Evolutionary conservation across 2,888 invertebrate genomes (phyloP).

Genomic region (Ceriagrion tenellum): DNA sequence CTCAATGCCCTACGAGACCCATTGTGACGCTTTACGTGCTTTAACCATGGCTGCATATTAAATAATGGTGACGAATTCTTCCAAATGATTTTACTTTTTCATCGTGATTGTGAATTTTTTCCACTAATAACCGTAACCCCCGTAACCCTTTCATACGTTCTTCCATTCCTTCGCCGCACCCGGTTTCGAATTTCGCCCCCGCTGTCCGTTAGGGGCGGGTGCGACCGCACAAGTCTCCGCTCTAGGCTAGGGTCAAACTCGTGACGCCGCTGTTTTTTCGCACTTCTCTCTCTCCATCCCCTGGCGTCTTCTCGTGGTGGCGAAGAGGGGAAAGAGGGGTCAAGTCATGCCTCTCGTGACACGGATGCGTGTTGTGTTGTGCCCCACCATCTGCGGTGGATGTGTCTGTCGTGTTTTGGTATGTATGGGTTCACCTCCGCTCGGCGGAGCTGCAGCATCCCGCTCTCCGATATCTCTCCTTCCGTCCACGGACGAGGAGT

Average conservation of each 20-base stretch:
- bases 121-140: too few species aligned
- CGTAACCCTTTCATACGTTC: neutral
- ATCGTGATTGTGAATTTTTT: too few species aligned
- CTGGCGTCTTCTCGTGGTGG: neutral
- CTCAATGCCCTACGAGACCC: too few species aligned
- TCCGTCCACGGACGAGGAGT: neutral
- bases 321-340: neutral
- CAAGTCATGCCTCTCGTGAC: conserved; percentile 22
- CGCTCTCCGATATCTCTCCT: too few species aligned
- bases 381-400: too few species aligned
- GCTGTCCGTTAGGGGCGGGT: neutral
- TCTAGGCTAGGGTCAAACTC: neutral
- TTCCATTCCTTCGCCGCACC: neutral
- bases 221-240: neutral
- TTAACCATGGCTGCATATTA: too few species aligned
- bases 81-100: too few species aligned
- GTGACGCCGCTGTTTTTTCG: neutral
- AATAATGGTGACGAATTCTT: too few species aligned
- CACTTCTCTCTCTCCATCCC: neutral
- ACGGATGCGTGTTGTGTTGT: neutral
- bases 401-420: too few species aligned
- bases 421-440: too few species aligned
- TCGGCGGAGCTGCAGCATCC: too few species aligned
- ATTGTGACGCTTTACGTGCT: too few species aligned
- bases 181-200: conserved; percentile 3